These are phyloP conservation scores for Trachymyrmex cornetzi DNA, from an alignment of 1,140 invertebrate genomes.

Conservation along the genomic window DNA sequence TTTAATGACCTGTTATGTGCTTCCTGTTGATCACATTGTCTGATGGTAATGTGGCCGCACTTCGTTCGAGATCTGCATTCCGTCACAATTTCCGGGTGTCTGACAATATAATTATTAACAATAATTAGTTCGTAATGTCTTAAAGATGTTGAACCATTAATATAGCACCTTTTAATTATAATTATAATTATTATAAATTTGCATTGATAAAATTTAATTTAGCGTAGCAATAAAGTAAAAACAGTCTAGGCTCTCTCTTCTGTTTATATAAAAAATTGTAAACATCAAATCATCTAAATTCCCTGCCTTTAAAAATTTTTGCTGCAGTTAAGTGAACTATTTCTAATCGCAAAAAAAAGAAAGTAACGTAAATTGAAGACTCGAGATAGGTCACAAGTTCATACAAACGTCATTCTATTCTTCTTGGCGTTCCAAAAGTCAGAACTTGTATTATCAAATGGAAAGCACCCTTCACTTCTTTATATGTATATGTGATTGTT, in stretches of 20 bases:
- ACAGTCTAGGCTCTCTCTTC: background rate
- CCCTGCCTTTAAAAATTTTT: background rate
- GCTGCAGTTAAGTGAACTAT: background rate
- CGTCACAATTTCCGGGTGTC: slow-evolving; percentile 31
- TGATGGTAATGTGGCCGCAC: slow-evolving; percentile 22
- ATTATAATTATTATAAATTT: background rate
- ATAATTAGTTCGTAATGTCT: background rate
- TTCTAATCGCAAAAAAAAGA: background rate
- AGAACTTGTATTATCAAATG: no score
- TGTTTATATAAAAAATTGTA: background rate
- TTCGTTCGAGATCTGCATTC: slow-evolving; percentile 14
- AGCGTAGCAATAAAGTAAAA: background rate
- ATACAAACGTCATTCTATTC: no score
- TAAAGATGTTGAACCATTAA: background rate
- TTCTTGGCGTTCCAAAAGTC: no score
- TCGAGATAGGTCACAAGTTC: background rate
- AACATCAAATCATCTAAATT: background rate
- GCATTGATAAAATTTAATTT: background rate
- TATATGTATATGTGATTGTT: no score
- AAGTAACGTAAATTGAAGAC: background rate
- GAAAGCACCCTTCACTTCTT: no score
- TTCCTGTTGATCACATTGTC: slow-evolving; percentile 76
- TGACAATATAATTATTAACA: slow-evolving; percentile 30
- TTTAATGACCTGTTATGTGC: slow-evolving; percentile 74
- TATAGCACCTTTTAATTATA: background rate